Percentiles rank a stretch among this genome's conserved stretches.
Conservation (phyloP, 2,113 vertebrate genomes). For the Steatornis caripensis region DNA sequence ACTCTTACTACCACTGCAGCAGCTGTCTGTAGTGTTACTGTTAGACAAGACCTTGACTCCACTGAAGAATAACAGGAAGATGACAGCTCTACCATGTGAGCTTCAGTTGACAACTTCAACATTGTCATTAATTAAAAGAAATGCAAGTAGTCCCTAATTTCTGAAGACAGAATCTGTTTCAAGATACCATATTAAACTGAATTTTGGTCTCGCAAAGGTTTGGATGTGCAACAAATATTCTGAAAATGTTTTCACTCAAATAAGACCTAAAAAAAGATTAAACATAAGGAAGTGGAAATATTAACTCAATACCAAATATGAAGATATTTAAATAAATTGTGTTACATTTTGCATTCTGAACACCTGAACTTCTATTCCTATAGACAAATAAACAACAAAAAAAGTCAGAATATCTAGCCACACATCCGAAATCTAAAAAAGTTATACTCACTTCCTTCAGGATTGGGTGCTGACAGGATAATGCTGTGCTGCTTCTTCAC, state of each 20-base stretch:
- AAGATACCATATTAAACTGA: neutral
- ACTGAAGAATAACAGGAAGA: neutral
- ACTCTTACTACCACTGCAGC: neutral
- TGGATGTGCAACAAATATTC: neutral
- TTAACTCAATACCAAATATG: neutral
- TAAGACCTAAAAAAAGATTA: neutral
- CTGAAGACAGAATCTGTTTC: neutral
- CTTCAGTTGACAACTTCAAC: neutral
- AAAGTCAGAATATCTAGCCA: neutral
- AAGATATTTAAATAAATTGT: neutral
- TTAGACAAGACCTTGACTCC: neutral
- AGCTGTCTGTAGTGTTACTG: neutral
- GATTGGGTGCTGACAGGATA: constrained; percentile 92
- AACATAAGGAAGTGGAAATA: neutral
- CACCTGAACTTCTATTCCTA: neutral
- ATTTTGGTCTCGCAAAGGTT: neutral
- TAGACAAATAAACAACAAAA: neutral
- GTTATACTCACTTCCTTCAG: constrained; percentile 84
- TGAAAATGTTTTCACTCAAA: neutral
- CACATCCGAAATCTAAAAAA: neutral
- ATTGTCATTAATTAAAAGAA: neutral
- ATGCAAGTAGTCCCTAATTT: neutral
- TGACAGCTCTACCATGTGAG: accelerated
- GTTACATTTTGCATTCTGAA: neutral
- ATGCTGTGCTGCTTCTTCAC: constrained; percentile 92